These are phyloP conservation scores for Aythya baeri DNA, from an alignment of 2,113 vertebrate genomes.

Conservation along the genomic window DNA sequence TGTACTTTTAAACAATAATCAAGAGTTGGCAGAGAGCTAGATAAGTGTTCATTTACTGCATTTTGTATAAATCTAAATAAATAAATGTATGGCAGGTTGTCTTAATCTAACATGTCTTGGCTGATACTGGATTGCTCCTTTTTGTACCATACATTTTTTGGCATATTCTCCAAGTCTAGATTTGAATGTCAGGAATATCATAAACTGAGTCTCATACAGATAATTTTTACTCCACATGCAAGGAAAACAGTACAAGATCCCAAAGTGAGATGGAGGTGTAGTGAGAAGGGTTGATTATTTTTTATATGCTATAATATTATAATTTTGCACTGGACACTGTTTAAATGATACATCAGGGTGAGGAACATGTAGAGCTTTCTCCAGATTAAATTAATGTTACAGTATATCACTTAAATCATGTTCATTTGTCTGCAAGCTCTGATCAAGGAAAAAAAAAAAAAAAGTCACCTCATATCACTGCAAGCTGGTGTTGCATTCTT, in stretches of 20 bases:
- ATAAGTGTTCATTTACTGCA: conserved; percentile 20
- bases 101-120: not conserved
- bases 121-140: not conserved
- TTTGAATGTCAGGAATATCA: not conserved
- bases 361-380: not conserved
- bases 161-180: not conserved
- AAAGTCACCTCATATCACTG: not conserved
- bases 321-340: not conserved
- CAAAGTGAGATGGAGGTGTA: not conserved
- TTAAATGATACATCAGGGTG: not conserved
- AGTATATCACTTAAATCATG: not conserved
- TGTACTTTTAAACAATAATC: conserved; percentile 44
- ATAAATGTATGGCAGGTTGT: conserved; percentile 10
- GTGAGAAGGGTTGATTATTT: not conserved
- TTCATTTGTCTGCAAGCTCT: not conserved
- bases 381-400: not conserved
- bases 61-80: conserved; percentile 34
- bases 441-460: not conserved
- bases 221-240: not conserved
- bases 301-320: not conserved
- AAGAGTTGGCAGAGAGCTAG: conserved; percentile 23
- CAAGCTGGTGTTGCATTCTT: not conserved
- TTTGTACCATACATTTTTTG: not conserved
- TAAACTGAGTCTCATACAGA: not conserved
- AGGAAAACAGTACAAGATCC: not conserved